These are phyloP conservation scores for Chloropsis hardwickii DNA, from an alignment of 2,113 vertebrate species.

Conservation along the genomic window DNA sequence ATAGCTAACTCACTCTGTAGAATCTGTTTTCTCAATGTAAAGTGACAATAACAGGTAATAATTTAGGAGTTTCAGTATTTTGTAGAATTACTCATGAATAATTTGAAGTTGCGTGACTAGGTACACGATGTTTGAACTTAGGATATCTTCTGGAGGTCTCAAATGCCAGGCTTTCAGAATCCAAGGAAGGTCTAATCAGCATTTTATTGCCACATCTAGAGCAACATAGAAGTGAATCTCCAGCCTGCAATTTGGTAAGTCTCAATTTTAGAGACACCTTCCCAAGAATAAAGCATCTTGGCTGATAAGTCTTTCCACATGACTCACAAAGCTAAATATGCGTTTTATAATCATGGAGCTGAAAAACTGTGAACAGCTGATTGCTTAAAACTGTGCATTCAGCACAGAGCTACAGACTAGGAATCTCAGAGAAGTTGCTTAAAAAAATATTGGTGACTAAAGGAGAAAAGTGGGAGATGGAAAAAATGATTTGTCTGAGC, in stretches of 20 bases:
- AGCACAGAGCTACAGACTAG: background rate
- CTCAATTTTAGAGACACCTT: background rate
- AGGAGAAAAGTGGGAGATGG: background rate
- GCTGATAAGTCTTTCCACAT: background rate
- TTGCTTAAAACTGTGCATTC: background rate
- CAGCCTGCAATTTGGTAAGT: background rate
- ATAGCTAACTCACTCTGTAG: background rate
- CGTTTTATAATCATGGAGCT: background rate
- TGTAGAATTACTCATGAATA: background rate
- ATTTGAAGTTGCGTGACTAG: background rate
- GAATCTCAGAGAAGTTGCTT: background rate
- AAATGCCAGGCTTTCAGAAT: background rate
- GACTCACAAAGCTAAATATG: conserved; percentile 16
- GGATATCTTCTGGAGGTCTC: background rate
- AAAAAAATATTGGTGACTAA: background rate
- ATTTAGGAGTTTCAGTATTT: background rate
- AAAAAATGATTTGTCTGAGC: background rate
- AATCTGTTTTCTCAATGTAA: background rate
- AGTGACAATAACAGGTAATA: background rate
- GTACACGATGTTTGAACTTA: background rate
- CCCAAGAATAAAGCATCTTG: conserved; percentile 17
- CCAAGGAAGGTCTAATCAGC: background rate
- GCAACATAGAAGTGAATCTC: background rate
- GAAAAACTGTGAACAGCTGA: conserved; percentile 3
- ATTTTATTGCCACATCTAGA: background rate